phyloP scores from a whole-genome alignment of 1,140 invertebrate genomes.

The Arctopsyche grandis region DNA sequence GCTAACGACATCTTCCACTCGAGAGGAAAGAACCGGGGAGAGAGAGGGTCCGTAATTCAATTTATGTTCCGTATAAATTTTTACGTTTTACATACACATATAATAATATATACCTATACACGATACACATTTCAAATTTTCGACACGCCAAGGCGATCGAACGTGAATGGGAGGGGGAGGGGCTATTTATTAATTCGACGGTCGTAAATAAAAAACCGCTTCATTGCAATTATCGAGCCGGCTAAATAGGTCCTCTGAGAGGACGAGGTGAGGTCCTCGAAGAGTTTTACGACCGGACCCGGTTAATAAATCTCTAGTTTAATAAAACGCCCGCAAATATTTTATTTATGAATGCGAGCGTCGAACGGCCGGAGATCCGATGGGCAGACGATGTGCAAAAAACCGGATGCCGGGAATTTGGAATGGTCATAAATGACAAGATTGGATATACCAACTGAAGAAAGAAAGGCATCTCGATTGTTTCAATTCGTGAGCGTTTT shows the following conservation, averaged over 20 bases:
- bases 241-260: background rate
- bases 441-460: background rate
- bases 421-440: too few relatives aligned
- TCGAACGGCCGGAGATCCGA: slow-evolving; percentile 10
- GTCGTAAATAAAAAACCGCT: slow-evolving; percentile 26
- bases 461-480: background rate
- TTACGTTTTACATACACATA: background rate
- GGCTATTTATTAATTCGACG: background rate
- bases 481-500: too few relatives aligned
- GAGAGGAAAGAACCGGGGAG: background rate
- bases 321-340: slow-evolving; percentile 34
- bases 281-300: slow-evolving; percentile 30
- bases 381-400: background rate
- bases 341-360: slow-evolving; percentile 38
- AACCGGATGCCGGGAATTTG: too few relatives aligned
- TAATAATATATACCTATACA: background rate
- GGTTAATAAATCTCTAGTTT: slow-evolving; percentile 42
- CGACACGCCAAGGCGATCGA: too few relatives aligned
- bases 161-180: slow-evolving; percentile 33
- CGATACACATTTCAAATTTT: too few relatives aligned
- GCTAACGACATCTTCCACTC: slow-evolving; percentile 48
- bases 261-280: background rate
- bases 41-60: slow-evolving; percentile 47
- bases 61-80: slow-evolving; percentile 40
- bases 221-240: slow-evolving; percentile 34